phyloP scores from a whole-genome alignment of 2,797 vertebrate species.

The Loriculus beryllinus region DNA sequence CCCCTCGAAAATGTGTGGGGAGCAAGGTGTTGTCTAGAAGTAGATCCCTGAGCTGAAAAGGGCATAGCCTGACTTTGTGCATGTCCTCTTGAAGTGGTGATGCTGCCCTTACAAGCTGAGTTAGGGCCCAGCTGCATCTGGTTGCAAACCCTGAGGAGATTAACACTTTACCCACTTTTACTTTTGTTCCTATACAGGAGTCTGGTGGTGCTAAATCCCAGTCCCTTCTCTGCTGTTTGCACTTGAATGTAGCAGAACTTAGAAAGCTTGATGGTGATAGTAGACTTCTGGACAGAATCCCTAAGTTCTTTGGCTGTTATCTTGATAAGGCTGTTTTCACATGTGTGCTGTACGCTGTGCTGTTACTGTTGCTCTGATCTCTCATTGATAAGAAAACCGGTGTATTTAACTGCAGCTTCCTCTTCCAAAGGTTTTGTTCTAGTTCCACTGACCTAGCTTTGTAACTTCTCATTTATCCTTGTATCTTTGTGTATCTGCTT shows the following conservation, averaged over 20 bases:
- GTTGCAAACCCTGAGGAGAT: not conserved
- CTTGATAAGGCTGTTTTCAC: slow-evolving; percentile 48
- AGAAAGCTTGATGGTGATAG: not conserved
- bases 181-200: not conserved
- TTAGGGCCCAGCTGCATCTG: not conserved
- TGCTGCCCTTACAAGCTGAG: not conserved
- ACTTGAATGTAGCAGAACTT: not conserved
- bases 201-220: not conserved
- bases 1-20: fast-evolving
- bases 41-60: not conserved
- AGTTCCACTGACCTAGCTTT: not conserved
- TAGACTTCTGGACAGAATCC: slow-evolving; percentile 41
- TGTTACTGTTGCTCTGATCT: slow-evolving; percentile 50
- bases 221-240: not conserved
- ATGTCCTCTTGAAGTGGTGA: not conserved
- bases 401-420: slow-evolving; percentile 52
- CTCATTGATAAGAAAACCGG: slow-evolving; percentile 32
- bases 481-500: not conserved
- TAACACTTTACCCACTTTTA: not conserved
- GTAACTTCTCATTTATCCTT: not conserved
- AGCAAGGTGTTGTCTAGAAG: not conserved
- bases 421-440: slow-evolving; percentile 46
- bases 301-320: slow-evolving; percentile 45
- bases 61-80: not conserved
- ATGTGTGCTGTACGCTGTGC: slow-evolving; percentile 38